Base-by-base conservation (phyloP, 92 coral and sea anemone species). In the Pocillopora meandrina region DNA sequence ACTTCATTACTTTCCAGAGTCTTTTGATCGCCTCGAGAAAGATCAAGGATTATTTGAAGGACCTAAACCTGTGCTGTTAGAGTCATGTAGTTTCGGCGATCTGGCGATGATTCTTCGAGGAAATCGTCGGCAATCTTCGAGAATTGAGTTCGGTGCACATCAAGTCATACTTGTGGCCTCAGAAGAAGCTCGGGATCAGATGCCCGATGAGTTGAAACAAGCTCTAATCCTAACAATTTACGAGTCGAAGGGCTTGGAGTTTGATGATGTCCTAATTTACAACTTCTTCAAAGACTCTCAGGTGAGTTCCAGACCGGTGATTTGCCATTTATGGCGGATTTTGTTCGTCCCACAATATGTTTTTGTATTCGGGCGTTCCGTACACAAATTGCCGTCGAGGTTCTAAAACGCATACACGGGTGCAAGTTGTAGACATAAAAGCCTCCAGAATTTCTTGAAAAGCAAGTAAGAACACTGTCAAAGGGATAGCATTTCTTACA, bases 111-210 rank as follows among this genome's bases (percentile, higher is more conserved):
- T 95, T 76, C 90, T 95, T 61, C 92, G 94, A 56, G 98, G 98
- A 75, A 92, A 93, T 75, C 88, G 88, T 18, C 87, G 98, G 21
- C 92, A 93, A 64, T 78, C 97, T 0, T 93, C 98, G 69, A 88
- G 97, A 58, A 95, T 93, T 62, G 98, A 95, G 57, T 95, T 95
- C 86, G 98, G 98, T 33, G 98, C 98, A 23, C 98, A 95, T 77
- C 98, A 95, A 79, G 96, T 91, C 10, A 87, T 95, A 60, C 97
- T 95, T 19, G 98, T 95, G 75, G 95, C 87, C 2, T 95, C 98
- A 14, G 93, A 95, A 21, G 97, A 91, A 73, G 97, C 96, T 61
- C 92, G 98, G n/a, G 84, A 88, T 59, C 77, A 77, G 61, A 90
- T 95, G 86, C 98, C 98, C 31, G 97, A 93, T 14, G 98, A 95